Base-by-base conservation (phyloP, 2,797 vertebrate species). In the Betta splendens region DNA sequence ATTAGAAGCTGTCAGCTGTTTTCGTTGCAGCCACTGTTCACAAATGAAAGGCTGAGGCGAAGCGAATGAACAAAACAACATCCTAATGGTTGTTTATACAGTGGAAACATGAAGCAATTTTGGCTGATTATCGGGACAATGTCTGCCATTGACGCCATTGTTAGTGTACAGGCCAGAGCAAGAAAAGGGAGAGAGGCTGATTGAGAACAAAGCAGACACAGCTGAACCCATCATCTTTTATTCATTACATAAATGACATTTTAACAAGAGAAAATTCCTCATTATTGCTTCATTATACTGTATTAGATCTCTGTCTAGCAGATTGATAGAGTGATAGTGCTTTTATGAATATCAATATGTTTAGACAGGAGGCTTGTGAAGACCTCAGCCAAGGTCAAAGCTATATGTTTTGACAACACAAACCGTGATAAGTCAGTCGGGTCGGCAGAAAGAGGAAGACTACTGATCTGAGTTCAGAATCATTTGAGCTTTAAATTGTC, bases 31-130 rank as follows among this genome's bases (percentile, higher is more conserved):
- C 92, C 91, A 89, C 81, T 61, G 91, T 90, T 92, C 92, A 88
- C 80, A 82, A 95, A 95, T 94, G 89, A 91, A 92, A 92, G 85
- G 63, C 91, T 90, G 88, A 78, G 54, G 77, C 88, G 91, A 92
- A 44, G 69, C 89, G 91, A 93, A 93, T 89, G 92, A 91, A 90
- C 89, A 91, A 91, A 92, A 93, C 92, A 95, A 95, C 94, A 94
- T 92, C 94, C 94, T 91, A 89, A 89, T 90, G 90, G 88, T 87
- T 91, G 88, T 91, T 89, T 89, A 89, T 85, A 85, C 77, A 72
- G 79, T 82, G 84, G 85, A 87, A 90, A 85, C 86, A 87, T 84
- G 80, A 87, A 85, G 87, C 84, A 82, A 88, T 86, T 91, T 88
- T 79, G 84, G 84, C 79, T 87, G 87, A 87, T 89, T 88, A 88